Percentiles rank a stretch among this genome's conserved stretches.
These are phyloP conservation scores for Amiota communis DNA, from an alignment of 2,888 invertebrate species.

Conservation along the genomic window DNA sequence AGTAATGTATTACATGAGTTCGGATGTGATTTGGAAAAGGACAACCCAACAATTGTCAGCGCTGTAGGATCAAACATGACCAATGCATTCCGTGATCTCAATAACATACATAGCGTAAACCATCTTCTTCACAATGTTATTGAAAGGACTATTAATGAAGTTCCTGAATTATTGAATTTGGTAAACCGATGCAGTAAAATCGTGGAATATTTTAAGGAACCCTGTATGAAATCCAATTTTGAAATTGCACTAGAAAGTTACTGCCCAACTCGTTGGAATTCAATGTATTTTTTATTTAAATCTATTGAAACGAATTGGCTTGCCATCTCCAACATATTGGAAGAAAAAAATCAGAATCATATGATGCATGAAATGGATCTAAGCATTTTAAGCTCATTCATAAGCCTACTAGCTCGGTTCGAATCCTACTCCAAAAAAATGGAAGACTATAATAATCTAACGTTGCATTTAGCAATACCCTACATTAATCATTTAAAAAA, in stretches of 20 bases:
- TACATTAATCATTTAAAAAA: constrained; percentile 18
- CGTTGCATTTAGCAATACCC: not conserved
- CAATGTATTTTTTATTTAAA: constrained; percentile 31
- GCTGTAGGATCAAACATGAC: constrained; percentile 36
- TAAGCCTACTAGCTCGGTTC: not conserved
- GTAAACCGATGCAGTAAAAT: constrained; percentile 32
- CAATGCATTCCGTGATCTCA: constrained; percentile 28
- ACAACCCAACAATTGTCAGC: constrained; percentile 32
- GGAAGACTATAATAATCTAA: constrained; percentile 2
- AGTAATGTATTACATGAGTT: constrained; percentile 38
- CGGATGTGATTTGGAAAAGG: constrained; percentile 32
- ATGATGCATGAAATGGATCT: not conserved
- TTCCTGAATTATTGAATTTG: constrained; percentile 25
- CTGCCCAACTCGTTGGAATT: constrained; percentile 33
- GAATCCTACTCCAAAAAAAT: constrained; percentile 7
- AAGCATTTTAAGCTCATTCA: not conserved
- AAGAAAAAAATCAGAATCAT: constrained; percentile 26
- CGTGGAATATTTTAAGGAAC: constrained; percentile 40
- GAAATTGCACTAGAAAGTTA: constrained; percentile 34
- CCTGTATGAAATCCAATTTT: constrained; percentile 1
- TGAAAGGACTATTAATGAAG: constrained; percentile 35
- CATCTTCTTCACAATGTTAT: constrained; percentile 36
- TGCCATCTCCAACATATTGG: constrained; percentile 21
- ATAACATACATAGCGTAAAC: constrained; percentile 37
- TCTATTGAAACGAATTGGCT: constrained; percentile 31